phyloP scores from a whole-genome alignment of 2,113 vertebrate genomes.

The Brachypodius melanocephalos region DNA sequence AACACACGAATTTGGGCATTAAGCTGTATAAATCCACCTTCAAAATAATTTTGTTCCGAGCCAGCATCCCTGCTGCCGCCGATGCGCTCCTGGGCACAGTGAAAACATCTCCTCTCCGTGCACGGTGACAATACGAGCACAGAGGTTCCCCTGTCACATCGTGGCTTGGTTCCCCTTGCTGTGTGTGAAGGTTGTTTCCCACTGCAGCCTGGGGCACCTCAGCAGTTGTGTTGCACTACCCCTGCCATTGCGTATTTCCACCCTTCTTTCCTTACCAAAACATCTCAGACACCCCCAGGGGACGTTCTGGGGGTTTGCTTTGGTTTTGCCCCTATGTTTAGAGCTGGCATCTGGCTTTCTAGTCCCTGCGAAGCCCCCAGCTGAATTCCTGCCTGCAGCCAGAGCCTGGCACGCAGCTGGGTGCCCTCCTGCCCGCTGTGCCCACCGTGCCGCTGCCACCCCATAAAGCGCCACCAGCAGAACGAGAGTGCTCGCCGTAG shows the following conservation, averaged over 20 bases:
- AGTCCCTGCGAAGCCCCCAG: not conserved
- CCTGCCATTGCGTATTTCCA: not conserved
- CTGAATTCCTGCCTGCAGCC: not conserved
- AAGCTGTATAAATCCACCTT: not conserved
- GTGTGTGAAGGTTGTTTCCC: not conserved
- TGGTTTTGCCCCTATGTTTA: not conserved
- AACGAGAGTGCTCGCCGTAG: not conserved
- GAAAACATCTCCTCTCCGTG: not conserved
- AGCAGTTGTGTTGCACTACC: not conserved
- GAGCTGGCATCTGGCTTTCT: not conserved
- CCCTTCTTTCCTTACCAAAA: not conserved
- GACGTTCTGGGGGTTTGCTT: not conserved
- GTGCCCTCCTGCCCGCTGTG: fast-evolving
- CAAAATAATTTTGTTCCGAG: not conserved
- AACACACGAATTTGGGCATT: not conserved
- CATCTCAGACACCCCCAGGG: not conserved
- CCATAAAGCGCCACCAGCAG: not conserved
- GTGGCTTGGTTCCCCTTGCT: not conserved
- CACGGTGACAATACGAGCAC: fast-evolving
- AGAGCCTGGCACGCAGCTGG: fast-evolving
- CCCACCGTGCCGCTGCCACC: fast-evolving
- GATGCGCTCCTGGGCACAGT: fast-evolving
- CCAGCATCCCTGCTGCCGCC: not conserved
- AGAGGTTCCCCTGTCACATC: not conserved
- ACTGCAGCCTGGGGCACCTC: not conserved